Evolutionary conservation across 1,140 invertebrate species (phyloP), one percentile per base, ranked within the genome.

Genomic region (Drosophila nigromelanica): DNA sequence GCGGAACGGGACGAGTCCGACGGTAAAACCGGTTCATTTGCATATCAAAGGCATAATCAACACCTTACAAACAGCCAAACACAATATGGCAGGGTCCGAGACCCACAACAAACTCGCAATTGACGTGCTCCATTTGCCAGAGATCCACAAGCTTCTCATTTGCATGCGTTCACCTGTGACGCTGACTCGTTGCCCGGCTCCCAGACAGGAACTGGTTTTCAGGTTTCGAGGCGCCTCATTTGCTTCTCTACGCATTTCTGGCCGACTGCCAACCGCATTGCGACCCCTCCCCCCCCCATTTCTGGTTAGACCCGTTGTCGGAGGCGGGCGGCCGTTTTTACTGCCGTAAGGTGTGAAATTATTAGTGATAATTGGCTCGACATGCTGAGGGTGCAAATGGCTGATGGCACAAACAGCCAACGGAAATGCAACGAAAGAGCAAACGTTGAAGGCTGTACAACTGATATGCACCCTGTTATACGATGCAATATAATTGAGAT

Each of bases 11-110:
- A 40, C n/a, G 56, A 24, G 66, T 58, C 33, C 39, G 18, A 37
- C 45, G 51, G 64, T 82, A 70, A 79, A 87, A 87, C 82, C 78
- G 62, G 82, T 87, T 87, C 83, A 89, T 89, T 89, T 89, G 83
- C 83, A 89, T 89, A 89, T 89, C 83, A 89, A 89, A 89, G 80
- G 83, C 83, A 83, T 89, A 89, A 89, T 89, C 83, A 89, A 80
- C 83, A 89, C 83, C 79, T 89, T 89, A 56, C 75, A 69, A 83
- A 83, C 71, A 60, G 55, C 14, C 62, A 72, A 42, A 72, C 18
- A 66, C 60, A 71, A 37, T 63, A 60, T 55, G 42, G 45, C 75
- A 67, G 70, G 42, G 61, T 81, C 75, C 72, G 40, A 71, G 70
- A 70, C 59, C 54, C 67, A 62, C 74, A 50, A 37, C 37, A 37